Conservation (phyloP, 2,797 vertebrate genomes). For the Pygocentrus nattereri region DNA sequence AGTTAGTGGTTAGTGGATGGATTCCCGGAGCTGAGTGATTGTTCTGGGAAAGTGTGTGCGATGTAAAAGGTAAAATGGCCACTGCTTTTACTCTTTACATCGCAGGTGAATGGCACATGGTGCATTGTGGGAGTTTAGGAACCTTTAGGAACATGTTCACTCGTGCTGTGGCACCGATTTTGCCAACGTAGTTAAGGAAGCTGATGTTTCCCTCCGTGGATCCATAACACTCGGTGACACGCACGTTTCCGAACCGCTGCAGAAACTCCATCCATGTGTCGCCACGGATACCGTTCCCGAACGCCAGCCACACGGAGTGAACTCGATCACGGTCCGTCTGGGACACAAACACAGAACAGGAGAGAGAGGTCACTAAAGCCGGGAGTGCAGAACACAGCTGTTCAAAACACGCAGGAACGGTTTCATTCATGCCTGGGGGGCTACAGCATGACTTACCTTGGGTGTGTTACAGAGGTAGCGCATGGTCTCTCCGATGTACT, state of each 20-base stretch:
- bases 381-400: too few relatives aligned
- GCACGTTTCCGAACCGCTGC: conserved; percentile 83
- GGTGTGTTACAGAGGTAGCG: conserved; percentile 87
- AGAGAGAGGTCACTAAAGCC: too few relatives aligned
- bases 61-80: too few relatives aligned
- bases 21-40: too few relatives aligned
- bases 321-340: conserved; percentile 83
- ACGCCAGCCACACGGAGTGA: conserved; percentile 82
- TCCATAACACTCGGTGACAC: conserved; percentile 85
- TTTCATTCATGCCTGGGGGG: background rate
- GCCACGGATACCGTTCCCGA: conserved; percentile 85
- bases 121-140: conserved; percentile 8
- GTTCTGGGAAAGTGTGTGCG: too few relatives aligned
- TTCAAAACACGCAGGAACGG: too few relatives aligned
- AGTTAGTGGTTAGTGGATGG: too few relatives aligned
- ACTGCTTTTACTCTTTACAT: too few relatives aligned
- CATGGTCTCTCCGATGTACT: conserved; percentile 90
- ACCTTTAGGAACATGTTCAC: conserved; percentile 81
- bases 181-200: conserved; percentile 85
- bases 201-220: conserved; percentile 87
- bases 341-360: background rate
- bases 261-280: conserved; percentile 87
- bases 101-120: too few relatives aligned
- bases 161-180: conserved; percentile 85
- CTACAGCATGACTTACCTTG: conserved; percentile 72